Evolutionary conservation across 2,888 invertebrate genomes (phyloP).

Genomic region (Mythimna lalbum): DNA sequence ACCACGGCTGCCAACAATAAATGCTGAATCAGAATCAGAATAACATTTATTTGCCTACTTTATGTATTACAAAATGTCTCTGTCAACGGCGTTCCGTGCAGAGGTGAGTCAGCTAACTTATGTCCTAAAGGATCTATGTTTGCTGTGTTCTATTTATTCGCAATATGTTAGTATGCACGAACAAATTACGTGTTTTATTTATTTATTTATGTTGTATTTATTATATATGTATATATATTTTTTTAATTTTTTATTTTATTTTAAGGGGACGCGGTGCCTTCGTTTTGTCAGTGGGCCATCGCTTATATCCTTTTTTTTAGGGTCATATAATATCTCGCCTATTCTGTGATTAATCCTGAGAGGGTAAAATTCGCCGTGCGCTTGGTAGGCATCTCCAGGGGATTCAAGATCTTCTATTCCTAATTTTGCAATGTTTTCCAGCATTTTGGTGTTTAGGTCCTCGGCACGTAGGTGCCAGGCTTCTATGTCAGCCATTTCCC

Average conservation of each 20-base stretch:
- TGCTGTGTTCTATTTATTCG: neutral
- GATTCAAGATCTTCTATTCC: conserved; percentile 6
- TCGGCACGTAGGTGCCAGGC: too few species aligned
- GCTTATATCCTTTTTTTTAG: conserved; percentile 17
- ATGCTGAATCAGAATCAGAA: too few species aligned
- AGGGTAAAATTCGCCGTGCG: too few species aligned
- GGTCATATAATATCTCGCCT: conserved; percentile 14
- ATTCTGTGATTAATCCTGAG: conserved; percentile 5
- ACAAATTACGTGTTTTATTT: neutral
- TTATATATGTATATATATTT: too few species aligned
- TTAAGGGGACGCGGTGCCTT: neutral
- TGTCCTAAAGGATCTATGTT: neutral
- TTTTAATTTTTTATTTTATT: neutral
- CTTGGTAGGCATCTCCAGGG: too few species aligned
- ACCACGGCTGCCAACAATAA: too few species aligned
- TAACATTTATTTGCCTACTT: neutral
- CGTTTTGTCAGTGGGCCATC: conserved; percentile 7
- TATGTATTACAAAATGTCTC: neutral
- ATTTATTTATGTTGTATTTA: neutral
- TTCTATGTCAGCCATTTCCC: too few species aligned
- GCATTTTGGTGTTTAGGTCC: too few species aligned
- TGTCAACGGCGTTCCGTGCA: neutral
- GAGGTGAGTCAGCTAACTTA: too few species aligned
- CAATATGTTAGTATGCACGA: neutral
- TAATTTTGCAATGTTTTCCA: conserved; percentile 8